Base-by-base conservation (phyloP, 2,113 vertebrate genomes). In the Rhynchopsitta pachyrhyncha region DNA sequence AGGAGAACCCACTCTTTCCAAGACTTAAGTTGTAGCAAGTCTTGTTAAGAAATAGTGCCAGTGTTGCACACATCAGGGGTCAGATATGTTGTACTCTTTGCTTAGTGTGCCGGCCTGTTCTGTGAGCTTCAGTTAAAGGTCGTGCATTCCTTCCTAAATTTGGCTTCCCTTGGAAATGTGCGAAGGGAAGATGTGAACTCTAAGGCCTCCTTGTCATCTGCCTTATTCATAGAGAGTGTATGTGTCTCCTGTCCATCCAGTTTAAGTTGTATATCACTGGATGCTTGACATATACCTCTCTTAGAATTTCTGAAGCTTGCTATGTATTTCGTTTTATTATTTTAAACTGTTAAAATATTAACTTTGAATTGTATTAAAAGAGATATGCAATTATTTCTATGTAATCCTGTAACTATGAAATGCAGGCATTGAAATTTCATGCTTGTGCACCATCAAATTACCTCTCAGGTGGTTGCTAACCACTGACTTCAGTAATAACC, bases 111-210 rank as follows among this genome's bases (percentile, higher is more conserved):
- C 91, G 94, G 96, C 95, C 85, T 91, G 95, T 82, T 63, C 67
- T 90, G 57, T 86, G 85, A 91, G 88, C 92, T 81, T 86, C 93
- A 95, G 90, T 86, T 96, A 98, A 99, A 99, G 98, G 98, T 98
- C 98, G 91, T 88, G 95, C 96, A 98, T 98, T 97, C 98, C 98
- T 97, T 88, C 95, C 98, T 99, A 99, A 98, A 98, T 99, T 98
- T 98, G 98, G 98, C 98, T 97, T 96, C 76, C 71, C 90, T 98
- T 98, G 93, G 94, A 97, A 97, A 94, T 94, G 93, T 86, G 69
- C 86, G 78, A 94, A 93, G 88, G 79, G 86, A 93, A 60, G 82
- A 90, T 82, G 73, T 94, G 97, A 83, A 60, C 92, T 86, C 90
- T 87, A 84, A 86, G 94, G 93, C 63, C 59, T 86, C 46, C 52